Base-by-base conservation (phyloP, 1,140 invertebrate genomes). In the Drosophila saltans region DNA sequence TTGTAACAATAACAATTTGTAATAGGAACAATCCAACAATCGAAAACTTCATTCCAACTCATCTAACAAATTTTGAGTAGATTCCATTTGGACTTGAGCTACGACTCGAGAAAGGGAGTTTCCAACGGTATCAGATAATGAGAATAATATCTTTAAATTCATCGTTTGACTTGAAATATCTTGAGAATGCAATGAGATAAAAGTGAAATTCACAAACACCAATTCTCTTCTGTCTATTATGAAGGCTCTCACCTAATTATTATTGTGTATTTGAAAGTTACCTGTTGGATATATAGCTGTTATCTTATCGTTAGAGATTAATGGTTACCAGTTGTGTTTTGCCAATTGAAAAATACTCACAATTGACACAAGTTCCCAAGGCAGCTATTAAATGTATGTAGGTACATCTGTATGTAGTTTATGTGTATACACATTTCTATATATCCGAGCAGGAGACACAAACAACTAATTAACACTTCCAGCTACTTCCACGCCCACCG, bases 401-500 rank as follows among this genome's bases (percentile, higher is more conserved):
- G 40, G 30, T 40, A 40, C 28, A 26, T 26, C 10, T 68, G 70
- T 59, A 60, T 60, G 59, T 45, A 30, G 21, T 48, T 24, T 57
- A 16, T 21, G 55, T 39, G 39, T 61, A 61, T 61, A 59, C 26
- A 21, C 9, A 40, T 24, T 43, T 41, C 40, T 59, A 7, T 10
- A 52, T 52, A 26, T 26, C 45, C 59, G 60, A 66, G 21, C 63
- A 71, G 58, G 65, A 84, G 82, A 79, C 61, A 80, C 79, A 82
- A 88, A 80, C 84, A 88, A 83, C 84, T 88, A 88, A 88, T 88
- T 88, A 88, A 88, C 83, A 89, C 84, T 88, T 88, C 80, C 83
- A 88, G 72, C 83, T 83, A 83, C 84, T 80, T 89, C 76, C 77
- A 89, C 83, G 84, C 80, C 83, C 81, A 88, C 84, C 76, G 64